Evolutionary conservation across 1,140 invertebrate genomes (phyloP), one percentile per base, ranked within the genome.

Genomic region (Panagrolaimus sp.): DNA sequence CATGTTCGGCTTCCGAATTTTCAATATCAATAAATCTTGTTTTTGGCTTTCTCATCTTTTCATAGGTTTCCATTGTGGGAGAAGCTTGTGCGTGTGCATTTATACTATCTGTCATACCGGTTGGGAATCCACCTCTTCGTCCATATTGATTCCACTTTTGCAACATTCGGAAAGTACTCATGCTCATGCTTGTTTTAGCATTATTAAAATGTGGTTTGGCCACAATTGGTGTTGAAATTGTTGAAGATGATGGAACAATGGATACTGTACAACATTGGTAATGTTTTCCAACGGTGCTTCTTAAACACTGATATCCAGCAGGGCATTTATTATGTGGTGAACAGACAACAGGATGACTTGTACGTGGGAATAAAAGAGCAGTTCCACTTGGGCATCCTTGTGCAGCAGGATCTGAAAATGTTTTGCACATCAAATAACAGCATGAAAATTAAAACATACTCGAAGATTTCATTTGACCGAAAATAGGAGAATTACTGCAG

Each of bases 231-330:
- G 63, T 14, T 15, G 28, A 38, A 38, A 7, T 38, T 38, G 32
- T 38, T 7, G 32, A 38, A 38, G 32, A 38, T 38, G 32, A 38
- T 38, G 2, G 32, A 2, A 38, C 32, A 38, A 7, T 2, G 2
- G 32, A 4, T 38, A 38, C 32, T 2, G 32, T 38, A 71, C 79
- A 81, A 52, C 79, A 81, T 21, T 83, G 71, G 67, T 83, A 76
- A 32, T 81, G 72, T 64, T 78, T 72, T 9, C 67, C 48, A 24
- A 71, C 52, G 15, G 72, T 72, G 45, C 73, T 77, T 77, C 70
- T 77, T 65, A 83, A 79, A 68, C 79, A 81, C 2, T 28, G 69
- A 62, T 68, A 83, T 28, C 28, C 28, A n/a, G 17, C 14, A 1
- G 63, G 43, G n/a, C 28, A 43, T 10, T 32, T 17, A 17, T 64